These are phyloP conservation scores for Chlorospingus semifuscus DNA, from an alignment of 2,797 vertebrate genomes.

Conservation along the genomic window DNA sequence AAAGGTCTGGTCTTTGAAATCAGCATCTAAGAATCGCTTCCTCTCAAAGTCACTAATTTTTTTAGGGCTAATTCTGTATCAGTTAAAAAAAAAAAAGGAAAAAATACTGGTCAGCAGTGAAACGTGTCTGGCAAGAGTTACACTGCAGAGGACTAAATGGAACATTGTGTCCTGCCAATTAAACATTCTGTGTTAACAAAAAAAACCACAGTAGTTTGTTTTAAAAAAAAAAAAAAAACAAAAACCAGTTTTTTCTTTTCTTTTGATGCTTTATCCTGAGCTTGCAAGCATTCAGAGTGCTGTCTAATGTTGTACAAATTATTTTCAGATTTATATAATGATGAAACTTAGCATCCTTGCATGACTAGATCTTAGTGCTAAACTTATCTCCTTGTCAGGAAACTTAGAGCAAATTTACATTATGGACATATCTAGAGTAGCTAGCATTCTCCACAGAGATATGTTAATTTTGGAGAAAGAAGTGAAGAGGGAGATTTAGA, in stretches of 20 bases:
- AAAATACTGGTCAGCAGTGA: background rate
- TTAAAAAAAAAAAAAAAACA: accelerated
- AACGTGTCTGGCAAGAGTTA: background rate
- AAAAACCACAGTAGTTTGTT: too few relatives aligned
- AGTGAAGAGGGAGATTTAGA: background rate
- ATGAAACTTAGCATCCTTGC: background rate
- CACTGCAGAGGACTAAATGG: background rate
- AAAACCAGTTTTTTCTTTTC: too few relatives aligned
- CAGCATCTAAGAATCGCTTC: background rate
- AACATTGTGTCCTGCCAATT: background rate
- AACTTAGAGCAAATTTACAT: conserved; percentile 24
- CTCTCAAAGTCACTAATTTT: background rate
- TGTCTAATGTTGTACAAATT: background rate
- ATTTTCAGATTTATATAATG: background rate
- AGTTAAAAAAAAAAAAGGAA: background rate
- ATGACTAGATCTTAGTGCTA: background rate
- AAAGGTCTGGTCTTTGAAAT: background rate
- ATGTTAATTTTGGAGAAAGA: background rate
- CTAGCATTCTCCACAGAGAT: conserved; percentile 22
- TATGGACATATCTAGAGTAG: conserved; percentile 35
- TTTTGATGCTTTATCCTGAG: background rate
- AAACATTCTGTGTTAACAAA: background rate
- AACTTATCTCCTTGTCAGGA: conserved; percentile 10
- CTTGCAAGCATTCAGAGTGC: background rate
- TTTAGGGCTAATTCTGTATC: background rate